Base-by-base conservation (phyloP, 2,888 invertebrate species). In the Dioctria linearis region DNA sequence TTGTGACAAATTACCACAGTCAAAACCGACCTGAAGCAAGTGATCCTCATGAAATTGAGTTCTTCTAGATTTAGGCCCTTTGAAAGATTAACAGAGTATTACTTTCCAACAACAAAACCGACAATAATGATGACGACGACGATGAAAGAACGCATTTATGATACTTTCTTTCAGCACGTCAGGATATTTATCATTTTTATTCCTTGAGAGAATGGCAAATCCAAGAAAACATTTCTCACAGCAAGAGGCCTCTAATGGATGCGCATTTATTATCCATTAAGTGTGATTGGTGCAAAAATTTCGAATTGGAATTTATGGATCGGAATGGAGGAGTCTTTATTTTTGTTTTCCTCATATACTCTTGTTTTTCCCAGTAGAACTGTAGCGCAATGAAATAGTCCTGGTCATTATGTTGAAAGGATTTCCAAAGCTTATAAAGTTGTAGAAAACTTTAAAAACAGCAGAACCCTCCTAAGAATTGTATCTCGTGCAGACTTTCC, bases 181-280 rank as follows among this genome's bases (percentile, higher is more conserved):
- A 39, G 37, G 49, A 69, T 51, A 69, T 69, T 69, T 51, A 69
- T 69, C 69, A 69, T 39, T 37, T 69, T 69, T 51, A 37, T 69
- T 69, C 11, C 39, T 8, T 3, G n/a, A 39, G 39, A 9, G 37
- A 37, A 25, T n/a, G 13, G 5, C 4, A 25, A 63, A 63, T 37
- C 39, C 63, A 51, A 13, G 43, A 5, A 46, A 69, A 69, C 69
- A 69, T 39, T 39, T 69, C 46, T 49, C 69, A 51, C 51, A 51
- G 25, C 40, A 3, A 65, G 25, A 25, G 51, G 49, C 4, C 49
- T 69, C 49, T 69, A 51, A 69, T 37, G 69, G 51, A 51, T 69
- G 69, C 69, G 69, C 69, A 51, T 69, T 39, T 69, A 69, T 69
- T 69, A 69, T 25, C 69, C 69, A 51, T 69, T 69, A 51, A 69